Evolutionary conservation across 2,888 invertebrate species (phyloP), one percentile per base, ranked within the genome.

Genomic region (Sthenelais limicola): DNA sequence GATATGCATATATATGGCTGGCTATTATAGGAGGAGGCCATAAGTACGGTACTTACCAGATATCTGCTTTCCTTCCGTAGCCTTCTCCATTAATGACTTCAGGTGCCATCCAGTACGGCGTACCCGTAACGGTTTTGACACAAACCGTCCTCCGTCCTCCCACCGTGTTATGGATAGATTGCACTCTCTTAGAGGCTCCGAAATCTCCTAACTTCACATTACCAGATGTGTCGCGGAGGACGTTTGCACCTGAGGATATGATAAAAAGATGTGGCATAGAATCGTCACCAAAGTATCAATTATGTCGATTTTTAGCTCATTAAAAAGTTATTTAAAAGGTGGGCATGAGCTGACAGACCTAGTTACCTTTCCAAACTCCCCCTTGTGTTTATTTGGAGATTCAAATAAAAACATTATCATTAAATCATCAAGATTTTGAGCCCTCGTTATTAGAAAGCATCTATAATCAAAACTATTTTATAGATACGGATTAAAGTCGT

Each of bases 131-230:
- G 12, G 86, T 83, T 54, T 83, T 84, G 30, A 80, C 75, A n/a
- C n/a, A n/a, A n/a, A n/a, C n/a, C n/a, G n/a, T n/a, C n/a, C n/a
- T n/a, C n/a, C n/a, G n/a, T 12, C 3, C 3, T 30, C 48, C 74
- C 66, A 58, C 51, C 38, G 73, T 68, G 15, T 51, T 82, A 67
- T 80, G 80, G 28, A 86, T 88, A 5, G 87, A 86, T 77, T 88
- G 88, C 48, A 89, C 81, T 24, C 87, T 82, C 76, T 88, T 87
- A 38, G 88, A 87, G 0, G 89, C 88, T 24, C 89, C 89, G 80
- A 90, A 90, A 78, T 90, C 89, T 15, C 86, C 88, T 48, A 90
- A 83, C 77, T 90, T 90, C 12, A 89, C 86, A 78, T 88, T 89
- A 5, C 89, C 89, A 38, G 81, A 77, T 24, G 83, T 81, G 76